Base-by-base conservation (phyloP, 2,797 vertebrate species). In the Toxotes lorentzi region DNA sequence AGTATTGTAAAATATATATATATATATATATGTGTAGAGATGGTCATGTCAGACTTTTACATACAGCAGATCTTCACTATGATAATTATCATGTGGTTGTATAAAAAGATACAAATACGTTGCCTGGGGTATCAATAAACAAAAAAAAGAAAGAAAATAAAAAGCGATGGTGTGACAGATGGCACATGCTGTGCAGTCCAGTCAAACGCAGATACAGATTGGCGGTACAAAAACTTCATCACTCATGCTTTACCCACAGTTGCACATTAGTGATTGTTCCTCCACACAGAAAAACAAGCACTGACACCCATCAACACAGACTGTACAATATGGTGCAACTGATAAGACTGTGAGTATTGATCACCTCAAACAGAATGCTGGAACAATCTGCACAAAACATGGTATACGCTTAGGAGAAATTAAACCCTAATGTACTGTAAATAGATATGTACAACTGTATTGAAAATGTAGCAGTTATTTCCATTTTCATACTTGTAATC, bases 401-500 rank as follows among this genome's bases (percentile, higher is more conserved):
- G 83, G 74, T 85, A 88, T 80, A 89, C 30, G 81, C 90, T 88
- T 84, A 78, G 87, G 82, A 90, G 88, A 91, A 88, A 80, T 90
- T 77, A 78, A 88, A 86, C 90, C 89, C 84, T 88, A 88, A 92
- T 88, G 92, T 91, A 90, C 76, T 95, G 94, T 96, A 96, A 94
- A 95, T 96, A 96, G 90, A 94, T 89, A 92, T 95, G 94, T 95
- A 95, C 88, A 95, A 94, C 92, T 95, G 93, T 95, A 95, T 94
- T 95, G 93, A 94, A 95, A 95, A 96, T 95, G 95, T 96, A 96
- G 95, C 95, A 96, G 95, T 91, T 94, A 94, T 95, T 95, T 95
- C 94, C 95, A 95, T 95, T 95, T 96, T 96, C 95, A 95, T 96
- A 95, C 93, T 94, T 95, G 93, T 96, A 95, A 94, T 95, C 93